Base-by-base conservation (phyloP, 1,140 invertebrate species). In the Drosophila sechellia region DNA sequence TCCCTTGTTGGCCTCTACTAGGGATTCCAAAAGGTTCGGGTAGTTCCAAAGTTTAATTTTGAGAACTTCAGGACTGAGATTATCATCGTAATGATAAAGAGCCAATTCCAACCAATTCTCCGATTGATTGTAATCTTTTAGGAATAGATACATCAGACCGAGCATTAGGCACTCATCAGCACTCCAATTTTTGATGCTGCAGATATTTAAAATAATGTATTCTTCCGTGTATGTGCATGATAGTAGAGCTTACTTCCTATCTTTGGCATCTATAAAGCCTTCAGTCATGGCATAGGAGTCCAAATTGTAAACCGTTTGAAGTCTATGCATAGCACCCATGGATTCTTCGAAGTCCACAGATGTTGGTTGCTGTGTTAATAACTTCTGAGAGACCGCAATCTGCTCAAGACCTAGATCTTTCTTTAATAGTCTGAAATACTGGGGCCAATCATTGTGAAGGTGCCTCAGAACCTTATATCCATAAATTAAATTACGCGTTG, bases 61-160 rank as follows among this genome's bases (percentile, higher is more conserved):
- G 0, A 48, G 8, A 13, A 46, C 48, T 3, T 69, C 54, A 3
- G 27, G 17, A 10, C 25, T n/a, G 4, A 11, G 20, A 40, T 69
- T 20, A 2, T 37, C 22, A 0, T 22, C 17, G 4, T 34, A 69
- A 4, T 56, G 34, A n/a, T 4, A n/a, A 4, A 69, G 8, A n/a
- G 66, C 66, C 42, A 70, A 10, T 27, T 54, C 3, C 1, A 70
- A 37, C 66, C 64, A 70, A 20, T 70, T 13, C 2, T 56, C 64
- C 10, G 66, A 25, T 22, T 12, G 5, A 4, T 56, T 8, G 50
- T 69, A 70, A 3, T 40, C 6, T n/a, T 48, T 48, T 5, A 20
- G 4, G 3, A 10, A 10, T 25, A 40, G 50, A 46, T 70, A 34
- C 13, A 70, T 46, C 5, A 70, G 17, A 11, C 66, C 66, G 3